Evolutionary conservation across 2,888 invertebrate genomes (phyloP).

Genomic region (Venustoraphidia nigricollis): DNA sequence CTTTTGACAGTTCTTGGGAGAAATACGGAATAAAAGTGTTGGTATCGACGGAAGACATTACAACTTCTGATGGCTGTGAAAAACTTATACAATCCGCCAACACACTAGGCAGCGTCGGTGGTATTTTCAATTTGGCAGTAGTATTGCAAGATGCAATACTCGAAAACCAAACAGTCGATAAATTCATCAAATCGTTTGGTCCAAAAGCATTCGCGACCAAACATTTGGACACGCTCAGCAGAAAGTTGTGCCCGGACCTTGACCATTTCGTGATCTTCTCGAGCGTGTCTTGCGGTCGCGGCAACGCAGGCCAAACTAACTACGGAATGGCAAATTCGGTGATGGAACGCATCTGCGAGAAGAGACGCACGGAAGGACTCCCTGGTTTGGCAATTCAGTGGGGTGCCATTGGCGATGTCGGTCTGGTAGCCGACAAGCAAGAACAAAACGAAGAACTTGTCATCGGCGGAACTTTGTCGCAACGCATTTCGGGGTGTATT

Average conservation of each 20-base stretch:
- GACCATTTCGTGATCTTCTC: conserved; percentile 77
- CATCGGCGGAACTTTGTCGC: conserved; percentile 47
- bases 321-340: conserved; percentile 83
- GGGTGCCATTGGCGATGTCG: conserved; percentile 83
- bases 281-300: conserved; percentile 79
- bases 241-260: conserved; percentile 36
- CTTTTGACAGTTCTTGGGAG: conserved; percentile 42
- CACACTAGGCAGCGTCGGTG: too few relatives aligned
- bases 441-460: conserved; percentile 27
- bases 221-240: conserved; percentile 33
- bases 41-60: too few relatives aligned
- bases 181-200: too few relatives aligned
- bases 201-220: too few relatives aligned
- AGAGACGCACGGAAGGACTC: conserved; percentile 47
- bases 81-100: too few relatives aligned
- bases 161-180: conserved; percentile 41
- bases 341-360: conserved; percentile 78
- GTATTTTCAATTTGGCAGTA: conserved; percentile 79
- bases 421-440: conserved; percentile 47
- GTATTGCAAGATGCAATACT: conserved; percentile 58
- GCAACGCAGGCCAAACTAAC: conserved; percentile 82
- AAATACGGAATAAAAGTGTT: conserved; percentile 20
- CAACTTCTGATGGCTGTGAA: too few relatives aligned
- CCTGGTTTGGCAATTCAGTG: conserved; percentile 80
- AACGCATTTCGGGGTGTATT: conserved; percentile 47